Evolutionary conservation across 1,140 invertebrate species (phyloP), one percentile per base, ranked within the genome.

Genomic region (Drosophila littoralis): DNA sequence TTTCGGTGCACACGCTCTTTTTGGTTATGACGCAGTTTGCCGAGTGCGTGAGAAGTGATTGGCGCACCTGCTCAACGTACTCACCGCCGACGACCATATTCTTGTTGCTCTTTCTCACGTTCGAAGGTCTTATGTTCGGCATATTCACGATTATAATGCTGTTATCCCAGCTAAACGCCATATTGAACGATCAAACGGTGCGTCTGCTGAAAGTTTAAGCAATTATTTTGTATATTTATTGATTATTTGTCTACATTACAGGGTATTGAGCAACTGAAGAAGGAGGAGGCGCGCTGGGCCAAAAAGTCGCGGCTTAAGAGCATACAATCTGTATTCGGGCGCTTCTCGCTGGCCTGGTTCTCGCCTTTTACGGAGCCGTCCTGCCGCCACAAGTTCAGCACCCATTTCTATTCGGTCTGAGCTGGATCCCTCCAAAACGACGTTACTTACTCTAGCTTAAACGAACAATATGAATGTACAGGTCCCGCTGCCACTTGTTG

Each of bases 81-180:
- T 98, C 97, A 22, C 98, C 98, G 52, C 98, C 99, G 9, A 97
- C 97, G 2, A 99, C 98, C 0, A 98, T 99, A 33, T 96, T 99
- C 15, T 94, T 99, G 50, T 93, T 99, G 12, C 95, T 99, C 55
- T 99, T 99, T 91, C 94, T 99, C 13, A 96, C 98, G 32, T 99
- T 99, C 91, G 99, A 99, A 93, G 97, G 97, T 0, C 94, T 99
- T 22, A 94, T 99, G 13, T 99, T 99, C 94, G 97, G 98, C 12
- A 98, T 99, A 78, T 99, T 99, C 93, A 99, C 99, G 6, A 96
- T 96, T 33, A 98, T 99, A 7, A 99, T 99, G 99, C 95, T 99
- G 82, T 97, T 96, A 36, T 98, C 98, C 1, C 98, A 99, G 93
- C 93, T 99, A n/a, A 97, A 98, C 92, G 98, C 98, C 9, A 99